Evolutionary conservation across 2,797 vertebrate genomes (phyloP), one percentile per base, ranked within the genome.

Genomic region (Sebastes matsubarae): DNA sequence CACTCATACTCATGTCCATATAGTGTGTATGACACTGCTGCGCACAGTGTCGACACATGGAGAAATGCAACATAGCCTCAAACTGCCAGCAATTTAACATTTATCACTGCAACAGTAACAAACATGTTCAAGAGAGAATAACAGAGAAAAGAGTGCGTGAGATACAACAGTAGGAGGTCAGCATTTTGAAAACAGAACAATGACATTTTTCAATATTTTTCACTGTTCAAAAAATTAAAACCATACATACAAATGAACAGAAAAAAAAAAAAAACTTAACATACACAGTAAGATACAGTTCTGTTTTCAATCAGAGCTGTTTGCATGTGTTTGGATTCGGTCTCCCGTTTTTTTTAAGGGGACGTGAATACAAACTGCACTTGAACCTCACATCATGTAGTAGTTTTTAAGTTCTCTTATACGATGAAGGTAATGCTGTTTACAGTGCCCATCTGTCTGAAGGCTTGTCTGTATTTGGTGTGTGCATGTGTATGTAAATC

Each of bases 81-180:
- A 93, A 95, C 92, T 94, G 93, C 91, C 93, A 89, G 92, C 92
- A 94, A 93, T 93, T 95, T 86, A 91, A 93, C 93, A 95, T 93
- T 89, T 93, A 95, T 94, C 92, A 94, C 91, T 89, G 93, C 92
- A 94, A 94, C 92, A 92, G 94, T 94, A 95, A 95, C 93, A 94
- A 94, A 94, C 94, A 94, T 93, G 90, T 93, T 94, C 91, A 91
- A 93, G 90, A 94, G 90, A 93, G 91, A 93, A 90, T 84, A 87
- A 89, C 75, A 91, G 83, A 93, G 89, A 89, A 46, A 84, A 94
- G 93, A 94, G 93, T 94, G 93, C 89, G 91, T 90, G 88, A 94
- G 90, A 94, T 88, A 95, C 94, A 95, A 96, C 94, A 96, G 94
- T 95, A 94, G 92, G 93, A 94, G 95, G 95, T 95, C 94, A 94